A percentile compares a stretch with the other conserved stretches of the same genome.
phyloP scores from a whole-genome alignment of 2,797 vertebrate genomes.

The Austrolebias charrua region DNA sequence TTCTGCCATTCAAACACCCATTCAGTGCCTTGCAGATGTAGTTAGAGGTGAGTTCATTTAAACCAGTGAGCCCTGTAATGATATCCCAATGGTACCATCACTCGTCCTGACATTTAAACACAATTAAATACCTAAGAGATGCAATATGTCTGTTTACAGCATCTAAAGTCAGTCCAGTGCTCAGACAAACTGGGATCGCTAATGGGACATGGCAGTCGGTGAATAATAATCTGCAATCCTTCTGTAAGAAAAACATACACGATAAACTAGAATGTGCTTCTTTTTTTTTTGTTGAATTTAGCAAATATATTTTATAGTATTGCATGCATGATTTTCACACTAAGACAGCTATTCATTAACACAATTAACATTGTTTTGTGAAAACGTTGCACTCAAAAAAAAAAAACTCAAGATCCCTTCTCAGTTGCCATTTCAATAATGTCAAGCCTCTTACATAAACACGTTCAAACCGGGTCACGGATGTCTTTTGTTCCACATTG shows the following conservation, averaged over 20 bases:
- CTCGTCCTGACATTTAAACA: conserved; percentile 73
- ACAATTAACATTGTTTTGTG: too few relatives aligned
- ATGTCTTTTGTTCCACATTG: too few relatives aligned
- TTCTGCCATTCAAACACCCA: conserved; percentile 45
- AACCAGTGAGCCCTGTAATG: conserved; percentile 52
- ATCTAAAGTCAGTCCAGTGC: conserved; percentile 37
- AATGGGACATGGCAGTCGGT: conserved; percentile 15
- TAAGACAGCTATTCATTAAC: too few relatives aligned
- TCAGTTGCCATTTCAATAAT: too few relatives aligned
- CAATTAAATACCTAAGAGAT: conserved; percentile 70
- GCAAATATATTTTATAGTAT: too few relatives aligned
- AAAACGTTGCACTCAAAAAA: too few relatives aligned
- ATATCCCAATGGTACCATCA: conserved; percentile 62
- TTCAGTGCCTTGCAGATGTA: conserved; percentile 38
- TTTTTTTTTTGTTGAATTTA: too few relatives aligned
- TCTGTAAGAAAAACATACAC: neutral
- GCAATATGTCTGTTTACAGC: conserved; percentile 28
- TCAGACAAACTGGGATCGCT: conserved; percentile 34
- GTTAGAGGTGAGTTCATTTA: conserved; percentile 49
- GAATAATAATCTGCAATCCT: neutral
- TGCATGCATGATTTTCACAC: too few relatives aligned
- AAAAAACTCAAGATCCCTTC: too few relatives aligned
- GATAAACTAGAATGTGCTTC: neutral
- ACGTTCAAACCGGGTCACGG: too few relatives aligned
- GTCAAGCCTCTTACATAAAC: too few relatives aligned